Evolutionary conservation across 2,888 invertebrate species (phyloP), one percentile per base, ranked within the genome.

Genomic region (Scelioninae gen. 1): DNA sequence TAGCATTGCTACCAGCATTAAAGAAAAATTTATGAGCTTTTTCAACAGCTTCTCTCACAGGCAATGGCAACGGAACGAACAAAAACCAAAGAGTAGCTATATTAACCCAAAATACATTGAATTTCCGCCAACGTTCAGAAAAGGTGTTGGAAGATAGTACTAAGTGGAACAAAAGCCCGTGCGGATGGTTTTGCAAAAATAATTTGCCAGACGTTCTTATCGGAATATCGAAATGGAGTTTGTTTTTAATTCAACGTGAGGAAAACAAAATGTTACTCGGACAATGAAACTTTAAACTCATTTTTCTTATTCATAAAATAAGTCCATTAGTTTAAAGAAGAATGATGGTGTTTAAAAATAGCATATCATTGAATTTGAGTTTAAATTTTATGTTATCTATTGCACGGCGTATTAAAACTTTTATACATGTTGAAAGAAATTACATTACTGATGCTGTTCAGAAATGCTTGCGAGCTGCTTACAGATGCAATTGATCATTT

Each of bases 1-100:
- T 45, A 45, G 13, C 13, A 55, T 55, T 55, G 34, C 55, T 55
- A 23, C 34, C 1, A 55, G 55, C 49, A 69, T 79, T 71, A 65
- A 51, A 76, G 72, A 81, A 75, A 82, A 83, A 75, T 80, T 75
- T 71, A 75, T 78, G 83, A 79, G 74, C 40, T 72, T 72, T 68
- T 79, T 77, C 74, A 77, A 80, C 75, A 75, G 81, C 75, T 76
- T 71, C 68, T 31, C 40, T 43, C 13, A 5, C 15, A 60, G 8
- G 71, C 15, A 43, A 66, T 53, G 56, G 51, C 23, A 66, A 66
- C 40, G 43, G 55, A 55, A 65, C 79, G 38, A 51, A 29, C 63
- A 60, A 56, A 16, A 45, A 68, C 45, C 45, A 62, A 62, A 62
- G 47, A 65, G 40, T 51, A 51, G 34, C 51, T 51, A 65, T 65